Evolutionary conservation across 2,888 invertebrate species (phyloP).

Genomic region (Lepidochitona cinerea): DNA sequence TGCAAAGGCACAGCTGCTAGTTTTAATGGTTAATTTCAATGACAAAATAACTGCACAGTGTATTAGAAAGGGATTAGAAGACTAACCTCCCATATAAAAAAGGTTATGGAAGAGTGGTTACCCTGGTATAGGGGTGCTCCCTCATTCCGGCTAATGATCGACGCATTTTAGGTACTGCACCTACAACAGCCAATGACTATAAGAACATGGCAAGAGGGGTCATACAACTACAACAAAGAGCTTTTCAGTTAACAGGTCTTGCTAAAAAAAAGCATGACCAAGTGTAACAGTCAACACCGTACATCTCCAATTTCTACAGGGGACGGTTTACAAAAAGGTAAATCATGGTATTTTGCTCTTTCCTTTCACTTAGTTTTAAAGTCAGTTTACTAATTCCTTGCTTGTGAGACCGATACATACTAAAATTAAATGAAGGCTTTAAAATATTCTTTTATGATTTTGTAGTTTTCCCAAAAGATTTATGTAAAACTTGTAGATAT

Average conservation of each 20-base stretch:
- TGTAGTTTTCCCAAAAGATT: no score
- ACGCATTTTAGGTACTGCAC: conserved; percentile 88
- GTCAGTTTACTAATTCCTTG: no score
- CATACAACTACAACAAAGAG: background rate
- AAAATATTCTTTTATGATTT: no score
- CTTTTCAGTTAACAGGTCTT: background rate
- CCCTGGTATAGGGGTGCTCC: conserved; percentile 99
- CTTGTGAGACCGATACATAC: no score
- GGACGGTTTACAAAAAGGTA: no score
- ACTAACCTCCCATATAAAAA: conserved; percentile 3
- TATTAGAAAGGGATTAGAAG: background rate
- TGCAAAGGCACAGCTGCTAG: background rate
- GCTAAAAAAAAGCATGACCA: background rate
- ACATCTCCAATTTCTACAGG: no score
- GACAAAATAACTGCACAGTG: background rate
- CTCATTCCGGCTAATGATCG: conserved; percentile 86
- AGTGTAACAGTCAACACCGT: no score
- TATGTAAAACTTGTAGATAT: no score
- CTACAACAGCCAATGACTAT: conserved; percentile 73
- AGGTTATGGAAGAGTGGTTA: conserved; percentile 52
- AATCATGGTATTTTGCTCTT: no score
- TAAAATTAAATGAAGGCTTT: no score
- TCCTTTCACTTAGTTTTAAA: no score
- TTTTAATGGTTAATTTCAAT: background rate
- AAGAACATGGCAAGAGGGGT: background rate